Evolutionary conservation across 2,797 vertebrate genomes (phyloP), one percentile per base, ranked within the genome.

Genomic region (Philypnodon macrostomus): DNA sequence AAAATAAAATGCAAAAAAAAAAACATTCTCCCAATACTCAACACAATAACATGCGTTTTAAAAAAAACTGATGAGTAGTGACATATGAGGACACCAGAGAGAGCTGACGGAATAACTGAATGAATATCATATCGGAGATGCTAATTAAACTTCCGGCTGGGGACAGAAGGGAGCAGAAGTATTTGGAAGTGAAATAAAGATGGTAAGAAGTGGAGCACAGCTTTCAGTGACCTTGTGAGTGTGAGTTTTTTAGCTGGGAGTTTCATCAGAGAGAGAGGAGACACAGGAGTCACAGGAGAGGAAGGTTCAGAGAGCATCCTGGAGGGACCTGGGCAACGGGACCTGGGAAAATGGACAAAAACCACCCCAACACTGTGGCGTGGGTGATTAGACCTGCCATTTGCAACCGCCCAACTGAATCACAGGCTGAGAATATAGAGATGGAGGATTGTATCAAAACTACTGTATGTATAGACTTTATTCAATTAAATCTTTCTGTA

Each of bases 201-300:
- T 1, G 1, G 23, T 2, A 5, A 12, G 15, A 16, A 30, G 18
- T 24, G 45, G 39, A 17, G 38, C 16, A 5, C 7, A 4, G 29
- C n/a, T 18, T 33, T 47, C 27, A 17, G 41, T 17, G 50, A 55
- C 53, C 42, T 46, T 27, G 35, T 10, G 29, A n/a, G n/a, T n/a
- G n/a, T n/a, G n/a, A 23, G 19, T 52, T 63, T 58, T 29, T 66
- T 50, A 63, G 38, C 36, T 4, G 23, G 4, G 5, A 26, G 57
- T 33, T 37, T 56, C 30, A 57, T 42, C 59, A n/a, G n/a, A n/a
- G n/a, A n/a, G n/a, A n/a, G n/a, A n/a, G n/a, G n/a, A n/a, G n/a
- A n/a, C n/a, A 24, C 3, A 37, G 42, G 32, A 13, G 54, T 44
- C 41, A 53, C 35, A 31, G 32, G 5, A 41, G 34, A 50, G 45